Evolutionary conservation across 2,888 invertebrate genomes (phyloP).

Genomic region (Caenorhabditis macrosperma): DNA sequence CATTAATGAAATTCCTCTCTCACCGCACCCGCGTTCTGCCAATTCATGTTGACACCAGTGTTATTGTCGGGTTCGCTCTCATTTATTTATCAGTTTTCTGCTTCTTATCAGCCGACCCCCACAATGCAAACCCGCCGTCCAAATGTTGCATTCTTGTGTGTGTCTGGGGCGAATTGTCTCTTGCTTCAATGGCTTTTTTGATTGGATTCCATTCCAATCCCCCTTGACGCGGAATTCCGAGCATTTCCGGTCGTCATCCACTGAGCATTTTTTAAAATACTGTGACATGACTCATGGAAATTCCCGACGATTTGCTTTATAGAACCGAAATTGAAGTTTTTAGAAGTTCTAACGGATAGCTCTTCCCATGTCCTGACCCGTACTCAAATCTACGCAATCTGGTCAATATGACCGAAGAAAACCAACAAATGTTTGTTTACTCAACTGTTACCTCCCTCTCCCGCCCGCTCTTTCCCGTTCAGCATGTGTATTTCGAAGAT

Average conservation of each 20-base stretch:
- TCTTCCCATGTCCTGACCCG: background rate
- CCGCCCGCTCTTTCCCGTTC: background rate
- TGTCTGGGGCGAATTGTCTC: background rate
- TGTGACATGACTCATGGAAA: too few relatives aligned
- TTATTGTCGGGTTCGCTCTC: background rate
- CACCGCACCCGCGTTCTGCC: background rate
- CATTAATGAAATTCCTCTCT: constrained; percentile 5
- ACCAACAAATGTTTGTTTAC: constrained; percentile 10
- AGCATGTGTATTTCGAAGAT: constrained; percentile 1
- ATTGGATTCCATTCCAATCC: background rate
- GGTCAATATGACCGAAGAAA: constrained; percentile 9
- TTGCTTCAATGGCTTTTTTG: background rate
- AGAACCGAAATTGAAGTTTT: too few relatives aligned
- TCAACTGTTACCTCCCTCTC: background rate
- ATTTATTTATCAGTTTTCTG: constrained; percentile 2
- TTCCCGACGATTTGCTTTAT: too few relatives aligned
- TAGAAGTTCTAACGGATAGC: background rate
- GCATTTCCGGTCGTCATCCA: background rate
- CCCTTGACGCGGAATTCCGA: background rate
- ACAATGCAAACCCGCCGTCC: background rate
- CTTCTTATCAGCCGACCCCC: background rate
- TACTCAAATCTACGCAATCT: background rate
- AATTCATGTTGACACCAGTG: constrained; percentile 1
- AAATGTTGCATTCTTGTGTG: background rate
- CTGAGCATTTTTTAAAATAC: too few relatives aligned